Conservation (phyloP, 2,113 vertebrate species). For the Pelmatolapia mariae region DNA sequence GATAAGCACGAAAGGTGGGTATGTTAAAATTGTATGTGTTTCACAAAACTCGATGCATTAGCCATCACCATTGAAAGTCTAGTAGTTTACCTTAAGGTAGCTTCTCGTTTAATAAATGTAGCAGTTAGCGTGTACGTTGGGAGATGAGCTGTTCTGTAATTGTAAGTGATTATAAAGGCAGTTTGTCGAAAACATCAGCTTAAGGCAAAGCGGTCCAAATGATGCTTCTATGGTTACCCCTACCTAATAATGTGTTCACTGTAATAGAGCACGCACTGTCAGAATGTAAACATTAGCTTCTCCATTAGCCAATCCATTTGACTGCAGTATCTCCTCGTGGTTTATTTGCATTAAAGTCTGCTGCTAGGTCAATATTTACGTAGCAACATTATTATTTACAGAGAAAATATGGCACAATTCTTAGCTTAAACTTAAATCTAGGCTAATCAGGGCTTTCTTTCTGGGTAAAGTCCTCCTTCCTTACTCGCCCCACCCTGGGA, state of each 20-base stretch:
- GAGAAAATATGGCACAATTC: neutral
- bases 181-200: neutral
- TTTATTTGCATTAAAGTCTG: neutral
- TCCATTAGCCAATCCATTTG: neutral
- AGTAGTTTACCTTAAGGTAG: neutral
- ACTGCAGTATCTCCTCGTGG: neutral
- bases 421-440: neutral
- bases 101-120: neutral
- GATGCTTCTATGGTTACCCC: neutral
- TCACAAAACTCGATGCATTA: neutral
- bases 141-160: neutral
- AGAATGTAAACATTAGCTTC: neutral
- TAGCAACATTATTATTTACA: neutral
- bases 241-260: neutral
- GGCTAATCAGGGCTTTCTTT: neutral
- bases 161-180: neutral
- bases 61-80: neutral
- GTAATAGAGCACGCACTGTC: neutral
- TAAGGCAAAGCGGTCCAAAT: neutral
- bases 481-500: neutral
- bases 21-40: neutral
- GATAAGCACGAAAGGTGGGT: conserved; percentile 39
- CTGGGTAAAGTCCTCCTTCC: neutral
- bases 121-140: neutral
- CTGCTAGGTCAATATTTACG: neutral